A percentile compares a stretch with the other conserved stretches of the same genome.
phyloP scores from a whole-genome alignment of 1,140 invertebrate species.

The Microplitis mediator region DNA sequence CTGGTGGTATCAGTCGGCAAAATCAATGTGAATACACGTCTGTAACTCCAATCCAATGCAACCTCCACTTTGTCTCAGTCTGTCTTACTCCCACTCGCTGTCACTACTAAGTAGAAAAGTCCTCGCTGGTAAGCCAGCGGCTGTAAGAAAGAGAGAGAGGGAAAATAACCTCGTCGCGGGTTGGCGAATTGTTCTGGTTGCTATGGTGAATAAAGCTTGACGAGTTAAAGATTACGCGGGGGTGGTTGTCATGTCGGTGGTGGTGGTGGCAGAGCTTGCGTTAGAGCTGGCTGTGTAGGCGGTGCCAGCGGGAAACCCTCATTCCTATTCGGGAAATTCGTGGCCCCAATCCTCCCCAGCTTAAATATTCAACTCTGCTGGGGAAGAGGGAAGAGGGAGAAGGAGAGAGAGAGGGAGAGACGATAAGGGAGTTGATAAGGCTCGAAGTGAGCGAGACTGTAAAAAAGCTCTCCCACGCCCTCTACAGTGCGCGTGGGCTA shows the following conservation, averaged over 20 bases:
- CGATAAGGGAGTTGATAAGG: too few species aligned
- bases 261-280: slow-evolving; percentile 7
- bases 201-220: slow-evolving; percentile 31
- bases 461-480: neutral
- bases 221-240: slow-evolving; percentile 9
- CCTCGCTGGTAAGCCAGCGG: neutral
- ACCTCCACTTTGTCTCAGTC: too few species aligned
- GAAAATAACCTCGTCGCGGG: slow-evolving; percentile 45
- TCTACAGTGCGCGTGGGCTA: slow-evolving; percentile 22
- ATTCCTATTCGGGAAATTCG: slow-evolving; percentile 36
- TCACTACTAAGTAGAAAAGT: too few species aligned
- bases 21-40: too few species aligned
- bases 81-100: too few species aligned
- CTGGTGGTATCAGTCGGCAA: too few species aligned
- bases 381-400: neutral
- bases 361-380: too few species aligned
- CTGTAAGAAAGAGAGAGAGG: neutral
- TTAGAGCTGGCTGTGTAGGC: slow-evolving; percentile 19
- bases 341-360: slow-evolving; percentile 9
- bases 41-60: too few species aligned
- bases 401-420: neutral
- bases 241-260: neutral
- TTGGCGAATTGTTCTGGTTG: slow-evolving; percentile 58
- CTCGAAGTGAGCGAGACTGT: too few species aligned
- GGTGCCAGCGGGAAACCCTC: slow-evolving; percentile 35